Conservation (phyloP, 2,113 vertebrate genomes). For the Taurulus bubalis region DNA sequence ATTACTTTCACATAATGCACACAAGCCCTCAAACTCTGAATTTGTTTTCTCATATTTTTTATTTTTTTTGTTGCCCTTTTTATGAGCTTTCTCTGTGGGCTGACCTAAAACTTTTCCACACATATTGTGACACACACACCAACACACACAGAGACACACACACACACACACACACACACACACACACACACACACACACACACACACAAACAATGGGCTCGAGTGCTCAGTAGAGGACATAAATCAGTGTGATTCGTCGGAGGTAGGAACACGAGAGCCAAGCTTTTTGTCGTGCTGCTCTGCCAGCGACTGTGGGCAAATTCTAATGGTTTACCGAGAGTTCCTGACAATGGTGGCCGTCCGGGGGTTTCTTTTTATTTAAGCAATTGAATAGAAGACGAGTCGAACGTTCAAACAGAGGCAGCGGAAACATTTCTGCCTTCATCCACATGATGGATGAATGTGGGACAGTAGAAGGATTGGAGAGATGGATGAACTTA, state of each 20-base stretch:
- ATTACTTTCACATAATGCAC: slow-evolving; percentile 19
- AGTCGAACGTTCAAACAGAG: neutral
- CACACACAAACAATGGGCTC: neutral
- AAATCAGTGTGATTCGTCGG: slow-evolving; percentile 56
- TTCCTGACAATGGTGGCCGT: slow-evolving; percentile 19
- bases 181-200: slow-evolving; percentile 1
- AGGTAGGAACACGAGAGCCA: slow-evolving; percentile 26
- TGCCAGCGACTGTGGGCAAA: neutral
- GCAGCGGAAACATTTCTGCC: neutral
- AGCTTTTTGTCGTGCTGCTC: slow-evolving; percentile 33
- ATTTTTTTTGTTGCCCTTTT: slow-evolving; percentile 10
- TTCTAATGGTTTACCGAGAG: slow-evolving; percentile 12
- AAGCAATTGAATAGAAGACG: neutral
- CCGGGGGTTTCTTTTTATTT: neutral
- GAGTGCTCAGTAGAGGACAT: slow-evolving; percentile 33
- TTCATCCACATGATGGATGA: neutral
- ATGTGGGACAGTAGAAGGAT: neutral
- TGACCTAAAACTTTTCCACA: slow-evolving; percentile 9
- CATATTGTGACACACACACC: neutral
- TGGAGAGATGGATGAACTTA: neutral
- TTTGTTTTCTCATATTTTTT: slow-evolving; percentile 38
- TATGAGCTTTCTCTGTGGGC: slow-evolving; percentile 23
- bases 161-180: neutral
- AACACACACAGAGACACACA: slow-evolving; percentile 11
- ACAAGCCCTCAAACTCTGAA: slow-evolving; percentile 16